These are phyloP conservation scores for Montipora capitata DNA, from an alignment of 92 coral and sea anemone species.

Conservation along the genomic window DNA sequence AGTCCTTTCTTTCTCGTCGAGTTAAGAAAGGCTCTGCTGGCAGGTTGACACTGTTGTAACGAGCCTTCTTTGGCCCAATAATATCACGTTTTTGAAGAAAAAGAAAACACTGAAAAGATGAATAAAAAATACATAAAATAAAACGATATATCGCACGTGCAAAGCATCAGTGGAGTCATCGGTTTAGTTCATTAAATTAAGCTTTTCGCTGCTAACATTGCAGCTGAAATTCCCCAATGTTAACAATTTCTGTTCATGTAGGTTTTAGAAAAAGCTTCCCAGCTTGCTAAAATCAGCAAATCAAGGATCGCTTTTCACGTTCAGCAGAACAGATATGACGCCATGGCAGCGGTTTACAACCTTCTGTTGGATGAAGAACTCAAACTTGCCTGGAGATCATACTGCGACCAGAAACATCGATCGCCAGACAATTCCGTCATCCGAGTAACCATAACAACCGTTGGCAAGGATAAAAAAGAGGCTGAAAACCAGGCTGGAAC, in stretches of 20 bases:
- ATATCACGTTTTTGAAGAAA: too few relatives aligned
- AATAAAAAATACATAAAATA: too few relatives aligned
- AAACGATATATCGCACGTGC: too few relatives aligned
- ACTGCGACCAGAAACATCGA: background rate
- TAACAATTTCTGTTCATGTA: background rate
- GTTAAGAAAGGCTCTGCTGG: too few relatives aligned
- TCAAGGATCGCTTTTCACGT: conserved; percentile 85
- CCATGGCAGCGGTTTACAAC: conserved; percentile 87
- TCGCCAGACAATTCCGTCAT: background rate
- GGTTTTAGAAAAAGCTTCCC: conserved; percentile 84
- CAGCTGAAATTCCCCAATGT: too few relatives aligned
- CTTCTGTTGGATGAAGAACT: conserved; percentile 85
- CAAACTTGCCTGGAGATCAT: conserved; percentile 21
- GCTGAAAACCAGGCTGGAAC: background rate
- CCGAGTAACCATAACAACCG: conserved; percentile 18
- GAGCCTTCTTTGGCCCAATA: too few relatives aligned
- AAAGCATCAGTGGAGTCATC: too few relatives aligned
- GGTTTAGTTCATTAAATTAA: too few relatives aligned
- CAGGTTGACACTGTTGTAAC: too few relatives aligned
- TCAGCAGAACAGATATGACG: conserved; percentile 83
- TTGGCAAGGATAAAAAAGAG: background rate
- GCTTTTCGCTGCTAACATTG: too few relatives aligned
- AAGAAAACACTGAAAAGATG: too few relatives aligned
- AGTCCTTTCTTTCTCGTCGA: too few relatives aligned
- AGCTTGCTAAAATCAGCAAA: conserved; percentile 81